Conservation (phyloP, 2,113 vertebrate genomes). For the Phycodurus eques region DNA sequence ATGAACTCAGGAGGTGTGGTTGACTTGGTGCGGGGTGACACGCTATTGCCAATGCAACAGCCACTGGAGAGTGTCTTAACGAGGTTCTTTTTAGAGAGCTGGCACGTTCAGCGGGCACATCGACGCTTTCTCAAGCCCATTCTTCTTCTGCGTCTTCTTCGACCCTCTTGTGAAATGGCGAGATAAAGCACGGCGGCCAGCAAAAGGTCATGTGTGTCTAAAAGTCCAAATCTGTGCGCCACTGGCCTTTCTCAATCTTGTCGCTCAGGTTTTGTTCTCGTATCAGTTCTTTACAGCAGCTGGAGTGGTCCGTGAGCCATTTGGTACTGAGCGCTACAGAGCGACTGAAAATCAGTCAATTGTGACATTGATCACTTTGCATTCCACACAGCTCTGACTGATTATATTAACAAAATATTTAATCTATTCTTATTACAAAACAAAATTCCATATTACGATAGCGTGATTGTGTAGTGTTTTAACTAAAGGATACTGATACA, state of each 20-base stretch:
- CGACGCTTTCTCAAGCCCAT: conserved; percentile 28
- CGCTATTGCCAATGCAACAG: conserved; percentile 30
- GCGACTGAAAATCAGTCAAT: neutral
- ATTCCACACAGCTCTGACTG: too few species aligned
- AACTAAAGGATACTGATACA: too few species aligned
- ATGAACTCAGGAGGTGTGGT: neutral
- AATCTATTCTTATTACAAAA: too few species aligned
- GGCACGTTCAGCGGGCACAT: conserved; percentile 14
- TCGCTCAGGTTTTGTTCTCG: neutral
- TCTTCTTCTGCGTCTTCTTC: conserved; percentile 27
- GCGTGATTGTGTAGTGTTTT: too few species aligned
- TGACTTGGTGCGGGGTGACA: neutral
- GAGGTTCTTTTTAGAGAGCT: conserved; percentile 7
- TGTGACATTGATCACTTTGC: neutral
- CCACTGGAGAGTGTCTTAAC: conserved; percentile 8
- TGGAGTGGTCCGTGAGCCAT: neutral
- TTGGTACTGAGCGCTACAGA: neutral
- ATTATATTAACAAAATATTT: too few species aligned
- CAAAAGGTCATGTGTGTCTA: conserved; percentile 23
- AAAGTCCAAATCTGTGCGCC: neutral
- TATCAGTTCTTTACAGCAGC: neutral
- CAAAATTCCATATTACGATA: too few species aligned
- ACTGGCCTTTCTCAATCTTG: neutral
- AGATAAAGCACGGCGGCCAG: conserved; percentile 50
- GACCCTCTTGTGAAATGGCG: conserved; percentile 42